Percentiles rank a stretch among this genome's conserved stretches.
Conservation (phyloP, 2,888 invertebrate genomes). For the Noctua comes region DNA sequence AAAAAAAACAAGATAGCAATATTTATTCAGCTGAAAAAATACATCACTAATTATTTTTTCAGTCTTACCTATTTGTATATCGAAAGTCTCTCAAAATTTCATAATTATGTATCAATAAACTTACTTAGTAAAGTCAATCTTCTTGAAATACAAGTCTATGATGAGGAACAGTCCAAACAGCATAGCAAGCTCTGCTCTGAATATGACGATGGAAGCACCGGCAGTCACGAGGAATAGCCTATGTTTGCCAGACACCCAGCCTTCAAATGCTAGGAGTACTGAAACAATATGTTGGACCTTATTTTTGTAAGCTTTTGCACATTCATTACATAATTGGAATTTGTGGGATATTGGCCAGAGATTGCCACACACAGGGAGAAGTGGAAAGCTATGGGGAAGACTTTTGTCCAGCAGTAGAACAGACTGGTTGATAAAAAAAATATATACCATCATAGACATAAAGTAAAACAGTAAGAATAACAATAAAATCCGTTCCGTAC, state of each 20-base stretch:
- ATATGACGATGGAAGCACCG: conserved; percentile 97
- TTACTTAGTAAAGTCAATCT: conserved; percentile 89
- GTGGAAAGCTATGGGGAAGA: too few relatives aligned
- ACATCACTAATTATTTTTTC: neutral
- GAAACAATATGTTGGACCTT: conserved; percentile 74
- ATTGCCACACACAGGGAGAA: too few relatives aligned
- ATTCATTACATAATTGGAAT: neutral
- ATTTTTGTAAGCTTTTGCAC: neutral
- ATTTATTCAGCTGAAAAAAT: conserved; percentile 8
- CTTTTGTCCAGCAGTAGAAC: neutral
- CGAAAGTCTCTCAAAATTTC: neutral
- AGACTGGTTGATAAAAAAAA: neutral
- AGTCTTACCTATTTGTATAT: neutral
- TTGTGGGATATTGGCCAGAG: too few relatives aligned
- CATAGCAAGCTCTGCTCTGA: conserved; percentile 96
- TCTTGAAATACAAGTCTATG: conserved; percentile 93
- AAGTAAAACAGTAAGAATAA: too few relatives aligned
- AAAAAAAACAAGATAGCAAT: neutral
- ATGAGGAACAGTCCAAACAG: conserved; percentile 96
- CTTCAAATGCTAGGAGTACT: conserved; percentile 96
- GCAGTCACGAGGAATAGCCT: conserved; percentile 94
- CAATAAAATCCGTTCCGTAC: neutral
- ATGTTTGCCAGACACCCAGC: conserved; percentile 95
- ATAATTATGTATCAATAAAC: conserved; percentile 25
- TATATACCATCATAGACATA: neutral